Evolutionary conservation across 1,140 invertebrate species (phyloP).

Genomic region (Aricia agestis): DNA sequence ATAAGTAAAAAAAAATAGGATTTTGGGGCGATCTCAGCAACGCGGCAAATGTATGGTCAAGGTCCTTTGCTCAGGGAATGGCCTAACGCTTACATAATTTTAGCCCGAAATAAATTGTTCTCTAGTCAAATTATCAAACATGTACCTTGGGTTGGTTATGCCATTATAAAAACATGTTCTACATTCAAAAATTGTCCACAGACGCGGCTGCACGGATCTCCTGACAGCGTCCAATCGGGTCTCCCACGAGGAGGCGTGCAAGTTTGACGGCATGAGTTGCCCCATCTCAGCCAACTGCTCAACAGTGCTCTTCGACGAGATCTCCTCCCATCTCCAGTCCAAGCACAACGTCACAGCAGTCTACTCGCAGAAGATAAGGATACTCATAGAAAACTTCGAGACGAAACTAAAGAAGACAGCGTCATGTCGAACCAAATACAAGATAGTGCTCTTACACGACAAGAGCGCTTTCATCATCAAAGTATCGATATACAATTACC

Average conservation of each 20-base stretch:
- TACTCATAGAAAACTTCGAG: conserved; percentile 71
- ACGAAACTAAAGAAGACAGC: conserved; percentile 66
- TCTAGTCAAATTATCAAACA: too few relatives aligned
- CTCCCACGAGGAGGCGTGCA: conserved; percentile 67
- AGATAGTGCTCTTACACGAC: conserved; percentile 60
- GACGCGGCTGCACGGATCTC: conserved; percentile 63
- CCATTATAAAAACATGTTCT: too few relatives aligned
- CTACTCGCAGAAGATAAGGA: conserved; percentile 68
- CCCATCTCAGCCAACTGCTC: conserved; percentile 63
- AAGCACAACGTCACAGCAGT: conserved; percentile 66
- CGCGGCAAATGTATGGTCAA: too few relatives aligned
- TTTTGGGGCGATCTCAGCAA: too few relatives aligned
- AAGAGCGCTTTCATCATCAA: conserved; percentile 72
- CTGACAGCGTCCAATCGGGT: conserved; percentile 53
- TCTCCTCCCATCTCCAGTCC: conserved; percentile 55
- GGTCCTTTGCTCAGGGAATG: too few relatives aligned
- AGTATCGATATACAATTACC: conserved; percentile 69
- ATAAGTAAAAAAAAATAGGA: too few relatives aligned
- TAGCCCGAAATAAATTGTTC: too few relatives aligned
- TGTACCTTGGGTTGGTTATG: too few relatives aligned
- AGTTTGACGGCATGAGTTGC: conserved; percentile 65
- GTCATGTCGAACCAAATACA: conserved; percentile 67
- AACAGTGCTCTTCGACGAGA: conserved; percentile 60
- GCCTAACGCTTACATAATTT: too few relatives aligned
- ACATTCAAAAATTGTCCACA: conserved; percentile 32